Percentiles rank a stretch among this genome's conserved stretches.
phyloP scores from a whole-genome alignment of 2,113 vertebrate species.

The Galeopterus variegatus region DNA sequence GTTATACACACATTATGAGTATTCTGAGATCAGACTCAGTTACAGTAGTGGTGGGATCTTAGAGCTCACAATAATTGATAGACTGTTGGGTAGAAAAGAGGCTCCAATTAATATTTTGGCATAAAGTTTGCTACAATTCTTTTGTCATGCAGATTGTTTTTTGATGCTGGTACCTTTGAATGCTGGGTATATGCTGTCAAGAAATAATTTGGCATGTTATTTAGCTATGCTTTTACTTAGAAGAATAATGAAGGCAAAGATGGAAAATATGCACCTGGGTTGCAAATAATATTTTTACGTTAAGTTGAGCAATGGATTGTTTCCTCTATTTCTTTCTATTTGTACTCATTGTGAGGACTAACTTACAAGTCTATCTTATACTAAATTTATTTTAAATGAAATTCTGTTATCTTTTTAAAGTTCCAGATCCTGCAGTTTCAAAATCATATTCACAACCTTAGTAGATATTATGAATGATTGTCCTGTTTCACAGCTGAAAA shows the following conservation, averaged over 20 bases:
- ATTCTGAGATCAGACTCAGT: not conserved
- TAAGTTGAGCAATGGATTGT: not conserved
- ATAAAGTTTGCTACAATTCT: not conserved
- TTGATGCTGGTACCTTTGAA: not conserved
- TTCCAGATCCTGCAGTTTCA: not conserved
- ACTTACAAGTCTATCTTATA: not conserved
- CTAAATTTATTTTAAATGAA: not conserved
- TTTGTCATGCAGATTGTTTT: not conserved
- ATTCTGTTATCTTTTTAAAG: not conserved
- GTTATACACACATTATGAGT: not conserved
- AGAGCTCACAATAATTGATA: not conserved
- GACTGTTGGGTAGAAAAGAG: not conserved
- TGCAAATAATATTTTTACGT: not conserved
- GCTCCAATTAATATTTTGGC: constrained; percentile 26
- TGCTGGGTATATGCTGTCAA: not conserved
- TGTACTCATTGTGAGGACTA: not conserved
- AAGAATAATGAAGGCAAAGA: constrained; percentile 37
- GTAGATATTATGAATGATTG: not conserved
- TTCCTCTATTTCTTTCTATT: not conserved
- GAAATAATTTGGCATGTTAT: not conserved
- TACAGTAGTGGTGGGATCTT: not conserved
- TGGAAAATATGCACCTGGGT: not conserved
- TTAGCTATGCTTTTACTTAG: not conserved
- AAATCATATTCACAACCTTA: not conserved
- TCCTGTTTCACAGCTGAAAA: not conserved